These are phyloP conservation scores for Prionace glauca DNA, from an alignment of 2,797 vertebrate species.

Conservation along the genomic window DNA sequence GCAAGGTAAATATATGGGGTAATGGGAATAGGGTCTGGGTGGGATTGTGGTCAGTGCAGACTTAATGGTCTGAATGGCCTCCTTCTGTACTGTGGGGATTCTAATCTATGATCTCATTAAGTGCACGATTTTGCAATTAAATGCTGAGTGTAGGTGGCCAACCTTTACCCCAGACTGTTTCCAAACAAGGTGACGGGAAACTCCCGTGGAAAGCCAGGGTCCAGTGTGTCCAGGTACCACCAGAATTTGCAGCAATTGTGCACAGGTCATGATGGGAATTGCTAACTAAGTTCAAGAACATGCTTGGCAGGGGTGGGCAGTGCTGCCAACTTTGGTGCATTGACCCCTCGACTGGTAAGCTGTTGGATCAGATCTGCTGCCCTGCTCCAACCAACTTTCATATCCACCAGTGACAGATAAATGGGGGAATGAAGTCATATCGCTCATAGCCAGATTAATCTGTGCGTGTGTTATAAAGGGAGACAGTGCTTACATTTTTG, in stretches of 20 bases:
- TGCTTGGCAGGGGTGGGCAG: neutral
- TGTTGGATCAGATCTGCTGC: neutral
- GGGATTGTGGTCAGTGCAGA: no score
- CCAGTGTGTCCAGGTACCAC: neutral
- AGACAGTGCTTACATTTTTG: neutral
- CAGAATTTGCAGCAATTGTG: neutral
- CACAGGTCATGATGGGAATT: neutral
- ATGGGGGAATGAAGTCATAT: no score
- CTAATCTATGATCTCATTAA: no score
- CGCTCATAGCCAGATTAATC: neutral
- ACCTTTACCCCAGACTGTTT: neutral
- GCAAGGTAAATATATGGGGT: no score
- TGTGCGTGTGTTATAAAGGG: neutral
- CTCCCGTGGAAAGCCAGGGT: neutral
- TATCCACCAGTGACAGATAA: neutral
- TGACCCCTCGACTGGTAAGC: neutral
- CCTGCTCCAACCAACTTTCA: neutral
- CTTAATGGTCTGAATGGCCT: no score
- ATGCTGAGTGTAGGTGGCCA: neutral
- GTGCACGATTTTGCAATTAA: neutral
- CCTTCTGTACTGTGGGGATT: no score
- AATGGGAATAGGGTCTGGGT: no score
- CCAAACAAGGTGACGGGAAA: neutral
- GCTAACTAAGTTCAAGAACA: neutral
- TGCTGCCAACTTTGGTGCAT: neutral